Conservation (phyloP, 2,113 vertebrate species). For the Amazona vittata region DNA sequence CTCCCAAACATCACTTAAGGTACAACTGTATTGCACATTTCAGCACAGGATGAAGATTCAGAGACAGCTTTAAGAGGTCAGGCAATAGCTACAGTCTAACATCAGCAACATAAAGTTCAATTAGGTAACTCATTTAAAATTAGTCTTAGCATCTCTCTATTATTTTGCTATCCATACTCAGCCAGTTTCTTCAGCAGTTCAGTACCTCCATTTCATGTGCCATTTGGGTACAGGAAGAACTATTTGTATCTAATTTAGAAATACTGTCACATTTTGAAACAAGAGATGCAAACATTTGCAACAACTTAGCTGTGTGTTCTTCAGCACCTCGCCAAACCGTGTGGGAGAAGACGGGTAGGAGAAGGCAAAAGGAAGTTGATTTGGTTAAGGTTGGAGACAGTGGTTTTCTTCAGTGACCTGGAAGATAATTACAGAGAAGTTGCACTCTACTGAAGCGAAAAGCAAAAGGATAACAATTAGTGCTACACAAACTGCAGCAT, state of each 20-base stretch:
- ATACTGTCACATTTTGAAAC: neutral
- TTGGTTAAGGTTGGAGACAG: neutral
- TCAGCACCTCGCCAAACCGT: neutral
- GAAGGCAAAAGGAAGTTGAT: neutral
- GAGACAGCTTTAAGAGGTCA: neutral
- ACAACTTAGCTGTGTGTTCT: neutral
- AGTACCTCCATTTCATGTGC: neutral
- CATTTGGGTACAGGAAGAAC: neutral
- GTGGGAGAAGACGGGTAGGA: neutral
- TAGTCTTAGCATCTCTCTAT: neutral
- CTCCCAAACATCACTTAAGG: neutral
- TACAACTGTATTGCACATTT: neutral
- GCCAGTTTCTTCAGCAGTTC: neutral
- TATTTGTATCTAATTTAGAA: neutral
- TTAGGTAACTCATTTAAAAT: neutral
- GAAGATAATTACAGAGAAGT: neutral
- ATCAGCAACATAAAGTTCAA: neutral
- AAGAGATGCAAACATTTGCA: neutral
- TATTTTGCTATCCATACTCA: neutral
- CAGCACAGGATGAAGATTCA: neutral
- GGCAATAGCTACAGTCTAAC: neutral
- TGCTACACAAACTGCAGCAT: neutral
- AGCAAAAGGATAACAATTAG: neutral
- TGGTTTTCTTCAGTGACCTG: neutral
- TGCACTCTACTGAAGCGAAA: neutral